Evolutionary conservation across 1,140 invertebrate genomes (phyloP), one percentile per base, ranked within the genome.

Genomic region (Metopolophium dirhodum): DNA sequence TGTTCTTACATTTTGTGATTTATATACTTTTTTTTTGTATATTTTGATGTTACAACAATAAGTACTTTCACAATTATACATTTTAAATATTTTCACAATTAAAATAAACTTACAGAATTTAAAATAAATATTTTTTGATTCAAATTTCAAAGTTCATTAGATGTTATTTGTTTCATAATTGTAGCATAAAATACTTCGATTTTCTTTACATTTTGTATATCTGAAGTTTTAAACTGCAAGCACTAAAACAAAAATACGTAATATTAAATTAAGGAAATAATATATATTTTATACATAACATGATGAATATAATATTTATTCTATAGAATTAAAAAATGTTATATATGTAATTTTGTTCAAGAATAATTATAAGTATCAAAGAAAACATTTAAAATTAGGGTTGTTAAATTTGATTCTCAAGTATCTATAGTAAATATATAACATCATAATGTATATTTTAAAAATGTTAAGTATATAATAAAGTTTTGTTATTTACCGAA

Each of bases 141-240:
- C 3, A 0, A 37, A 11, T 51, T 89, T 89, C 23, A 89, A 89
- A 89, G n/a, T 41, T 89, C 88, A 26, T 35, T 54, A 68, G 68
- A 93, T 93, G n/a, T 89, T 37, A 92, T 87, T 51, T 92, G 82
- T 89, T 83, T 82, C 82, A 93, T 57, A 57, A 93, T 57, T 85
- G 91, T 93, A 30, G 91, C 77, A 54, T 93, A 93, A 54, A 93
- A 93, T 30, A 45, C 82, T 86, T 93, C 91, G 8, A 93, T 93
- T 86, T 93, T 93, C 45, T 86, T 93, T 45, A 93, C 49, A 83
- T 93, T 51, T 86, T 93, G 91, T 54, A 93, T 45, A 22, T 93
- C 91, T n/a, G 77, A 54, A 45, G 91, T 93, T 93, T 86, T 93
- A n/a, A 93, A 93, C 77, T 93, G 91, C 23, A 86, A 86, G 49